These are phyloP conservation scores for Capromys pilorides DNA, from an alignment of 2,797 vertebrate genomes.

Conservation along the genomic window DNA sequence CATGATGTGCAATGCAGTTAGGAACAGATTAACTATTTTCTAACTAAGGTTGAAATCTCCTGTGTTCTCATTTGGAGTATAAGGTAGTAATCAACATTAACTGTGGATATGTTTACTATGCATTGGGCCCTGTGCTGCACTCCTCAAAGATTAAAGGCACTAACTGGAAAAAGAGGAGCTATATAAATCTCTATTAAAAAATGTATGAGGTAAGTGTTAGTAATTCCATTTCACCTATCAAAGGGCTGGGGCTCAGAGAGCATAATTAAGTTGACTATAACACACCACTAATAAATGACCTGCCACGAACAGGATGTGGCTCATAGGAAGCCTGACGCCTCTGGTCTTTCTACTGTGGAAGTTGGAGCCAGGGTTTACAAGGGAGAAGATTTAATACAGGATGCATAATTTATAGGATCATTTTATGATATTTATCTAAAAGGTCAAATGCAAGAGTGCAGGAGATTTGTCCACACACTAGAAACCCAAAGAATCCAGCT, in stretches of 20 bases:
- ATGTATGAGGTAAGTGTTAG: neutral
- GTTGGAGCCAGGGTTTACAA: neutral
- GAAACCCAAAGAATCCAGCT: too few species aligned
- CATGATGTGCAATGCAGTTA: neutral
- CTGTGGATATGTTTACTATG: neutral
- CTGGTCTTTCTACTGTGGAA: neutral
- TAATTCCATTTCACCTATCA: conserved; percentile 40
- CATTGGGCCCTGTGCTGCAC: neutral
- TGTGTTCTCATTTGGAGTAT: neutral
- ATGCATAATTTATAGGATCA: neutral
- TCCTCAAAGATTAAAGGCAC: neutral
- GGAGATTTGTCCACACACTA: neutral
- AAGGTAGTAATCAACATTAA: neutral
- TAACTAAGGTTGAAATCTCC: neutral
- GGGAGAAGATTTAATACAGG: neutral
- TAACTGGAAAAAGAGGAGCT: conserved; percentile 5
- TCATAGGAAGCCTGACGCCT: neutral
- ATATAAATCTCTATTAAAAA: neutral
- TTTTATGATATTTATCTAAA: neutral
- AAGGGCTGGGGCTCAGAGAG: neutral
- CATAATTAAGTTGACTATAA: neutral
- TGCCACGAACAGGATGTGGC: too few species aligned
- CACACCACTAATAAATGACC: neutral
- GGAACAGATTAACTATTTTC: neutral
- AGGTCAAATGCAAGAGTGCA: neutral